Percentiles rank a stretch among this genome's conserved stretches.
phyloP scores from a whole-genome alignment of 2,113 vertebrate genomes.

The Myrmecobius fasciatus region DNA sequence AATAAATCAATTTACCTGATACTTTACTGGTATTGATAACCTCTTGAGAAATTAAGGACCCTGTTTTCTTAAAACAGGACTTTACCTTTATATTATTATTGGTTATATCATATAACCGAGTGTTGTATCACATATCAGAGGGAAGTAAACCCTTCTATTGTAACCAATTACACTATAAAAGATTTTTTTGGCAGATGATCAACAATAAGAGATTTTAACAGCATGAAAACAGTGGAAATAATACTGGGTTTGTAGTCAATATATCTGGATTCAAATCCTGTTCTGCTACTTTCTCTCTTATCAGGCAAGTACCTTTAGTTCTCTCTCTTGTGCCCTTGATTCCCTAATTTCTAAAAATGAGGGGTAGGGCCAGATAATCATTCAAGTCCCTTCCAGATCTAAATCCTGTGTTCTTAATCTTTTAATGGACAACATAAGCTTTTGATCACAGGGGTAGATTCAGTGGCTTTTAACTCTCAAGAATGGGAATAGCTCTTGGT shows the following conservation, averaged over 20 bases:
- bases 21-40: constrained; percentile 28
- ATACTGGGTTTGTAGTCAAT: not conserved
- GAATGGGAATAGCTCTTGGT: not conserved
- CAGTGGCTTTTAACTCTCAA: not conserved
- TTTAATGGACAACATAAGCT: constrained; percentile 7
- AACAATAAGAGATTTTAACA: constrained; percentile 14
- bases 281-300: not conserved
- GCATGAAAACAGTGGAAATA: not conserved
- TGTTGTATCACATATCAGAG: not conserved
- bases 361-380: not conserved
- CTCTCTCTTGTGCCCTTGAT: not conserved
- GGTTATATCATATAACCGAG: not conserved
- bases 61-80: constrained; percentile 42
- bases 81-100: not conserved
- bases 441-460: not conserved
- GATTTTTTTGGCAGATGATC: constrained; percentile 37
- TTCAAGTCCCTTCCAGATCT: not conserved
- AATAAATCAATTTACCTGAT: constrained; percentile 68
- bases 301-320: not conserved
- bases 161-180: not conserved
- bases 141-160: not conserved
- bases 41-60: constrained; percentile 41
- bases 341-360: not conserved
- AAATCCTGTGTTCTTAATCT: constrained; percentile 26
- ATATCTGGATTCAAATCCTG: not conserved